Conservation (phyloP, 1,140 invertebrate genomes). For the Drosophila grimshawi region DNA sequence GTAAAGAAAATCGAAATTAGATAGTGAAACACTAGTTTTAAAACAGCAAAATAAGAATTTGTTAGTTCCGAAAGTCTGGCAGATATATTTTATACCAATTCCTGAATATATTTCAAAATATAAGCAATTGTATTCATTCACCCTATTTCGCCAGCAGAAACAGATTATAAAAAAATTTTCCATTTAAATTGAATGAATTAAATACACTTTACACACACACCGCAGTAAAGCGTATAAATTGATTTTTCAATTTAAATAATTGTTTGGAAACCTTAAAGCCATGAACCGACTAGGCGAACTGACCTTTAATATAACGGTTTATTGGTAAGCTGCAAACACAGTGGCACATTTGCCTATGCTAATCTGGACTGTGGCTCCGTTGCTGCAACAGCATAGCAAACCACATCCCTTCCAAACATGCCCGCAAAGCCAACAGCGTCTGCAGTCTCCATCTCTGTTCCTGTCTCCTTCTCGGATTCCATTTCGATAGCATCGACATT, state of each 20-base stretch:
- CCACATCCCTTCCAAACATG: slow-evolving; percentile 9
- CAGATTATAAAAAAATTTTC: too few species aligned
- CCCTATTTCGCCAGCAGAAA: too few species aligned
- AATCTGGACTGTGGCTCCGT: slow-evolving; percentile 39
- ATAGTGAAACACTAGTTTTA: too few species aligned
- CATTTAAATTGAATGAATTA: too few species aligned
- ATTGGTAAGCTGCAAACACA: slow-evolving; percentile 14
- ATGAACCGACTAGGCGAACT: background rate
- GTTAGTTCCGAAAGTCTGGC: too few species aligned
- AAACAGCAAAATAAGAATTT: too few species aligned
- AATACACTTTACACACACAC: too few species aligned
- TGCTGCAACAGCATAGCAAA: slow-evolving; percentile 11
- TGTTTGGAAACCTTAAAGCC: background rate
- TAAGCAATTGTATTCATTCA: too few species aligned
- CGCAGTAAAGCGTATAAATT: too few species aligned
- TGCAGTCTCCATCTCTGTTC: slow-evolving; percentile 58
- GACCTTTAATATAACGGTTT: background rate
- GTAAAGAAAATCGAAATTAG: too few species aligned
- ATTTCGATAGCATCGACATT: slow-evolving; percentile 71
- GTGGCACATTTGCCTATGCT: slow-evolving; percentile 27
- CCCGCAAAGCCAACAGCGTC: slow-evolving; percentile 1
- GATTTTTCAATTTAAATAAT: background rate
- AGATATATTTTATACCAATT: too few species aligned
- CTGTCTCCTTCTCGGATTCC: slow-evolving; percentile 34
- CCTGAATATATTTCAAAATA: too few species aligned